Conservation (phyloP, 2,797 vertebrate genomes). For the Epinephelus awoara region DNA sequence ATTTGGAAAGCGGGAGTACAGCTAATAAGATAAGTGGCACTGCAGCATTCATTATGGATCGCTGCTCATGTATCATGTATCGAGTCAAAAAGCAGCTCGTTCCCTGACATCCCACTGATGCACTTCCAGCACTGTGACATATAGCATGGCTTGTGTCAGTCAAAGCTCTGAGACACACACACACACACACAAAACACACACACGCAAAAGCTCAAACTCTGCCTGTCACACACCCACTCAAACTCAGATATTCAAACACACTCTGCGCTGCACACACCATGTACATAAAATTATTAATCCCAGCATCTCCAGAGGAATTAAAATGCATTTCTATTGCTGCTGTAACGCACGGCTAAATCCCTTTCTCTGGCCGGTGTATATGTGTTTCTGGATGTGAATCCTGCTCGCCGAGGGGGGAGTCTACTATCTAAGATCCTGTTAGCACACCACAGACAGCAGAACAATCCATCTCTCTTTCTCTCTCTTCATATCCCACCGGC, state of each 20-base stretch:
- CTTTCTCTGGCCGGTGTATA: constrained; percentile 18
- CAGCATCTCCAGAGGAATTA: constrained; percentile 43
- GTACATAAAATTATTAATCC: constrained; percentile 30
- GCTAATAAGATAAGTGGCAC: constrained; percentile 69
- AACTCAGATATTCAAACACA: constrained; percentile 9
- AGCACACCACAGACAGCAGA: constrained; percentile 55
- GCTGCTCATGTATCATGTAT: constrained; percentile 62
- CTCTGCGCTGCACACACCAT: background rate
- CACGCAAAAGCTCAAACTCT: constrained; percentile 14
- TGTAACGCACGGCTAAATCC: constrained; percentile 46
- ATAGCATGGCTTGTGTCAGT: constrained; percentile 37
- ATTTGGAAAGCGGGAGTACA: constrained; percentile 41
- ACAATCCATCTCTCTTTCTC: constrained; percentile 58
- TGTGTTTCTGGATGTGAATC: constrained; percentile 37
- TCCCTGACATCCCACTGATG: constrained; percentile 38
- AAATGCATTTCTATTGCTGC: constrained; percentile 30
- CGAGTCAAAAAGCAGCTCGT: constrained; percentile 50
- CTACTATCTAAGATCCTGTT: constrained; percentile 56
- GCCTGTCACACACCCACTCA: background rate
- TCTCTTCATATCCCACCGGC: constrained; percentile 49
- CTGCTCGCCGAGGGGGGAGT: constrained; percentile 24
- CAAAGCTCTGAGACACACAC: constrained; percentile 35
- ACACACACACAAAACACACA: constrained; percentile 22
- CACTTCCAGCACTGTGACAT: constrained; percentile 37
- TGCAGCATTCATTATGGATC: constrained; percentile 65